Base-by-base conservation (phyloP, 2,797 vertebrate genomes). In the Cichlasoma orientale region DNA sequence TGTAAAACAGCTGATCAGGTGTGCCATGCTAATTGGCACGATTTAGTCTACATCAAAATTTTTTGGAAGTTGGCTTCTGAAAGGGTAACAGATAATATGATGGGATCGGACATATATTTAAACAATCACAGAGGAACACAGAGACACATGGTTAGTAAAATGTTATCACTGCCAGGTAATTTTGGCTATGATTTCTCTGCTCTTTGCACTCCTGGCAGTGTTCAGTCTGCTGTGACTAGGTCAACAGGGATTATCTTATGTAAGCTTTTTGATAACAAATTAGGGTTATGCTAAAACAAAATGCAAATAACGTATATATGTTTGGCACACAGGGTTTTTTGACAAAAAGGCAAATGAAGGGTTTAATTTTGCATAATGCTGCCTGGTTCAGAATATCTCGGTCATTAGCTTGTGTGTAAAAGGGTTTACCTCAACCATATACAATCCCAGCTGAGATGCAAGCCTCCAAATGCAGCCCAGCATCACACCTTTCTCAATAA, bases 341-440 rank as follows among this genome's bases (percentile, higher is more conserved):
- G 66, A 53, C 25, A 57, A 74, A 72, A 68, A 47, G 7, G 33
- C 29, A 84, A 84, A 86, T 81, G 71, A 72, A 79, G 79, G 75
- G 87, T 92, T 94, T 84, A 12, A 89, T 90, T 93, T 90, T 90
- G 78, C 80, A 81, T 84, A 84, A 91, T 90, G 88, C 78, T 56
- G 82, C 79, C 83, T 86, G 90, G 85, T 88, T 92, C 83, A 66
- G 57, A 80, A 84, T 57, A 59, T 58, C 84, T 89, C 77, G 79
- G 73, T 93, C 89, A 93, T 94, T 94, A 93, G 86, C 74, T 56
- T 41, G 86, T 79, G 86, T 89, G 86, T 82, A 92, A 92, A 94
- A 89, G 29, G 85, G 83, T 92, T 94, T 94, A 94, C 78, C 77
- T 68, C 83, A 71, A 93, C 82, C 89, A 89, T 88, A 81, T 54